phyloP scores from a whole-genome alignment of 2,113 vertebrate species.

The Kryptolebias marmoratus region DNA sequence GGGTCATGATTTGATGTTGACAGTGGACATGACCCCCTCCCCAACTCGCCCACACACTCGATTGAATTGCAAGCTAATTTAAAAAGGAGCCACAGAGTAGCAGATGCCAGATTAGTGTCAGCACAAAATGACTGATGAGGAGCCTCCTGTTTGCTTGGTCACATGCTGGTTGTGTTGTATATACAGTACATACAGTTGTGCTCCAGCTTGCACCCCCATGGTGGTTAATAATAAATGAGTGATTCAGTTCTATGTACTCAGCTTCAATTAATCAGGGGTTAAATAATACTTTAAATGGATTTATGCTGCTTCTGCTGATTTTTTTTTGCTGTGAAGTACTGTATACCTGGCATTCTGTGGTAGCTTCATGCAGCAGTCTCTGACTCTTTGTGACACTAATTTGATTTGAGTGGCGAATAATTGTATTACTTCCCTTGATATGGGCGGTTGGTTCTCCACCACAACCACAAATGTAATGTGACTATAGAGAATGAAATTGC shows the following conservation, averaged over 20 bases:
- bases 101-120: slow-evolving; percentile 75
- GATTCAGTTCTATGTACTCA: slow-evolving; percentile 33
- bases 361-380: slow-evolving; percentile 13
- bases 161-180: slow-evolving; percentile 51
- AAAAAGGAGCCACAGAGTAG: slow-evolving; percentile 61
- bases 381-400: slow-evolving; percentile 62
- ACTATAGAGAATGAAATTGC: slow-evolving; percentile 44
- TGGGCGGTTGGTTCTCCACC: slow-evolving; percentile 53
- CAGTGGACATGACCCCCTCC: slow-evolving; percentile 36
- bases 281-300: slow-evolving; percentile 31
- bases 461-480: slow-evolving; percentile 43
- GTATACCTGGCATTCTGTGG: slow-evolving; percentile 7
- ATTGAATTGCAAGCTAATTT: slow-evolving; percentile 65
- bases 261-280: slow-evolving; percentile 40
- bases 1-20: slow-evolving; percentile 62
- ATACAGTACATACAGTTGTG: slow-evolving; percentile 18
- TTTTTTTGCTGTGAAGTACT: neutral
- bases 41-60: neutral
- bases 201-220: slow-evolving; percentile 30
- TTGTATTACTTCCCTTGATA: slow-evolving; percentile 65
- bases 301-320: slow-evolving; percentile 19
- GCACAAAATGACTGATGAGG: slow-evolving; percentile 69
- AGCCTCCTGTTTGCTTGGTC: slow-evolving; percentile 51
- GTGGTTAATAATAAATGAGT: slow-evolving; percentile 40
- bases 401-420: slow-evolving; percentile 65